Conservation (phyloP, 2,797 vertebrate species). For the Naso thynnoides region DNA sequence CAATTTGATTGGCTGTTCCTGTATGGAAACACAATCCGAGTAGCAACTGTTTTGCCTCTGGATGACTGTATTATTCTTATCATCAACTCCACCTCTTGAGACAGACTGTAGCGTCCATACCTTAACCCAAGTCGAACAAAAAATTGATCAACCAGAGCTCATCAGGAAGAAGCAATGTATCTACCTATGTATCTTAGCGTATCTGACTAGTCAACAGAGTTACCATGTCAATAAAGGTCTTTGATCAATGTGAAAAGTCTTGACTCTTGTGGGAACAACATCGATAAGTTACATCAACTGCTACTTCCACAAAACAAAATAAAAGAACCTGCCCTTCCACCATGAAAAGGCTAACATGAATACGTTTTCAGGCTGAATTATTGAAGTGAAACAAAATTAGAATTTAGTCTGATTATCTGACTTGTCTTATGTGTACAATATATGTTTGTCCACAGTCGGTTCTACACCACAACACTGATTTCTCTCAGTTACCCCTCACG, state of each 20-base stretch:
- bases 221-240: not conserved
- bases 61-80: too few species aligned
- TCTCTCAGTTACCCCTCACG: not conserved
- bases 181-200: not conserved
- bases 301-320: not conserved
- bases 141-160: not conserved
- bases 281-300: not conserved
- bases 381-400: not conserved
- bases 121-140: not conserved
- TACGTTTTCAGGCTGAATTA: not conserved
- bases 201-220: not conserved
- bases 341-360: not conserved
- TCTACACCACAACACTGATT: not conserved
- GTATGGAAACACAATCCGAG: too few species aligned
- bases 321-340: not conserved
- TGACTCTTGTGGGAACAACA: too few species aligned
- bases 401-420: not conserved
- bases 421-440: not conserved
- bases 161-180: not conserved
- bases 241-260: not conserved
- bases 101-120: too few species aligned
- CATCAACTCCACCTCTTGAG: too few species aligned
- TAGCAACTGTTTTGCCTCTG: too few species aligned
- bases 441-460: not conserved
- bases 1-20: too few species aligned